Evolutionary conservation across 2,888 invertebrate genomes (phyloP).

Genomic region (Drosophila flavopinicola): DNA sequence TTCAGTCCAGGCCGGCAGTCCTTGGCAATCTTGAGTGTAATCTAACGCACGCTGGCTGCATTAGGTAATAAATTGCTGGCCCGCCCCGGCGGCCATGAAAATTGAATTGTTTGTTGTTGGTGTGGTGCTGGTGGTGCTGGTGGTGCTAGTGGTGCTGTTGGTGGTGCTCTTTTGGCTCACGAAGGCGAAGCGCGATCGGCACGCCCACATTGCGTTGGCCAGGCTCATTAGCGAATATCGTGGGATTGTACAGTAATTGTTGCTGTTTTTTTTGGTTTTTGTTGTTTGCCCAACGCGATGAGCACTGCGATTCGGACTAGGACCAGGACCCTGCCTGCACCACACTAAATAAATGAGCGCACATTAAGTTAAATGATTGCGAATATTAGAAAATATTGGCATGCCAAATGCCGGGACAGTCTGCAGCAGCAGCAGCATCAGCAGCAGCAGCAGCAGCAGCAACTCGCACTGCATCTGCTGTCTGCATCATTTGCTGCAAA

Average conservation of each 20-base stretch:
- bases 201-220: conserved; percentile 75
- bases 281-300: conserved; percentile 64
- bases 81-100: conserved; percentile 65
- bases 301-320: conserved; percentile 26
- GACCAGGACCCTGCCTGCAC: conserved; percentile 36
- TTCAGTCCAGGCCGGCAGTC: conserved; percentile 26
- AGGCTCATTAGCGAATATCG: conserved; percentile 74
- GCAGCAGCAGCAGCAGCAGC: not conserved
- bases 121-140: not conserved
- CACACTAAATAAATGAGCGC: conserved; percentile 72
- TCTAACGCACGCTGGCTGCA: conserved; percentile 75
- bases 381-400: conserved; percentile 77
- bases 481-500: conserved; percentile 31
- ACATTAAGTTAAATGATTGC: conserved; percentile 77
- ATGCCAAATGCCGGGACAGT: conserved; percentile 58
- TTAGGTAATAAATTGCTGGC: conserved; percentile 71
- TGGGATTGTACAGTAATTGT: conserved; percentile 57
- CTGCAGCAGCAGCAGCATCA: conserved; percentile 9
- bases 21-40: conserved; percentile 57
- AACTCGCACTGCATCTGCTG: conserved; percentile 28
- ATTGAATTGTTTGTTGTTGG: conserved; percentile 74
- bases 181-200: conserved; percentile 50
- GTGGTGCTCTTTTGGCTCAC: conserved; percentile 38
- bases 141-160: not conserved
- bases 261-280: conserved; percentile 33